Conservation (phyloP, 2,888 invertebrate genomes). For the Tetramorium bicarinatum region DNA sequence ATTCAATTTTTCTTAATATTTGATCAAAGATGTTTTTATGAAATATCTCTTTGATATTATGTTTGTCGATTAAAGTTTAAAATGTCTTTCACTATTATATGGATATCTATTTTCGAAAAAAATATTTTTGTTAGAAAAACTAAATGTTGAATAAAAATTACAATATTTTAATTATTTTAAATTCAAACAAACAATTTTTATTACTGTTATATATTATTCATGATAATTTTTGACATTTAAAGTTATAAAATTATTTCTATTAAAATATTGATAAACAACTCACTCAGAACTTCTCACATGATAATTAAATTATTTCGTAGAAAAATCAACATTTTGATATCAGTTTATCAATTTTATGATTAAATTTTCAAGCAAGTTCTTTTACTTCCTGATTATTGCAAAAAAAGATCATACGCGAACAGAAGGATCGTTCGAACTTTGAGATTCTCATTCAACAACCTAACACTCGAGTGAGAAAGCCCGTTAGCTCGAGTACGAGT, state of each 20-base stretch:
- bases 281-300: neutral
- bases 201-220: neutral
- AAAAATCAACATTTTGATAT: neutral
- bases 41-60: neutral
- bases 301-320: neutral
- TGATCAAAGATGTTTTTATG: neutral
- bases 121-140: neutral
- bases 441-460: constrained; percentile 48
- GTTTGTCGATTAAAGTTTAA: neutral
- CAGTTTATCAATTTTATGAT: neutral
- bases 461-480: constrained; percentile 18
- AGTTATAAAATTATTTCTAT: neutral
- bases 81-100: neutral
- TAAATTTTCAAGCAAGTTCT: neutral
- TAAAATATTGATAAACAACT: neutral
- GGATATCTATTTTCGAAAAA: neutral
- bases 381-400: neutral
- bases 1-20: neutral
- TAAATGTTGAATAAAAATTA: neutral
- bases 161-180: constrained; percentile 7
- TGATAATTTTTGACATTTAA: neutral
- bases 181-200: neutral
- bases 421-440: neutral
- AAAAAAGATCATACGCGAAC: constrained; percentile 7
- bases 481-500: constrained; percentile 40